phyloP scores from a whole-genome alignment of 2,888 invertebrate species.

The Hartigia nigra region DNA sequence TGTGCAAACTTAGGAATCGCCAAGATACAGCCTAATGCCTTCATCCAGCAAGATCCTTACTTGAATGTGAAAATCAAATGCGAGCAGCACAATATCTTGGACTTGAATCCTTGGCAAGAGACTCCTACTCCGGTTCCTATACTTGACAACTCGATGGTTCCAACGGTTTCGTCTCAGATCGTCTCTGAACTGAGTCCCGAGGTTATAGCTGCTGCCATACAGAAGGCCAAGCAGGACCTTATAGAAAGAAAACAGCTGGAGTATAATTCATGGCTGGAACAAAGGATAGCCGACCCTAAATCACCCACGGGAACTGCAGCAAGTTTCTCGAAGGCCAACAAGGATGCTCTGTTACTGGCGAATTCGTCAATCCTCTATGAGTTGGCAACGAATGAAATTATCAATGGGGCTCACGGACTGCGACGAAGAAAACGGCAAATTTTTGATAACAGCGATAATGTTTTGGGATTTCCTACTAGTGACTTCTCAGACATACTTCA shows the following conservation, averaged over 20 bases:
- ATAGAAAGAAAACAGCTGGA: slow-evolving; percentile 81
- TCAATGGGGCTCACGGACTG: slow-evolving; percentile 71
- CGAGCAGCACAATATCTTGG: slow-evolving; percentile 76
- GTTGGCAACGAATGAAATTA: slow-evolving; percentile 86
- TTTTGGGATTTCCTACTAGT: slow-evolving; percentile 69
- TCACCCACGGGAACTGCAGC: slow-evolving; percentile 89
- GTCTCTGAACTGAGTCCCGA: slow-evolving; percentile 78
- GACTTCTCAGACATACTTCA: slow-evolving; percentile 83
- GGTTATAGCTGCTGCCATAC: slow-evolving; percentile 79
- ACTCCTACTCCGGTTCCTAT: slow-evolving; percentile 55
- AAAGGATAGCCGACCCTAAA: slow-evolving; percentile 77
- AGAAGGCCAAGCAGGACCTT: slow-evolving; percentile 83
- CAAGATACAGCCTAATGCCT: slow-evolving; percentile 86
- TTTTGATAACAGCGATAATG: slow-evolving; percentile 72
- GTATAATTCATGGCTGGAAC: slow-evolving; percentile 80
- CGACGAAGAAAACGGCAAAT: slow-evolving; percentile 78
- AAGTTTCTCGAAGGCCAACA: slow-evolving; percentile 90
- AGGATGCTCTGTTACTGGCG: slow-evolving; percentile 83
- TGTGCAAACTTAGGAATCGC: slow-evolving; percentile 79
- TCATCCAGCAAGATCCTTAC: slow-evolving; percentile 86
- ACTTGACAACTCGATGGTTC: slow-evolving; percentile 52
- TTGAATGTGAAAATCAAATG: slow-evolving; percentile 81
- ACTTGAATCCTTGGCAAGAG: slow-evolving; percentile 79
- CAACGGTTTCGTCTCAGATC: slow-evolving; percentile 29
- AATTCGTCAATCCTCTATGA: slow-evolving; percentile 89